Evolutionary conservation across 2,113 vertebrate genomes (phyloP).

Genomic region (Myrmophylax atrothorax): DNA sequence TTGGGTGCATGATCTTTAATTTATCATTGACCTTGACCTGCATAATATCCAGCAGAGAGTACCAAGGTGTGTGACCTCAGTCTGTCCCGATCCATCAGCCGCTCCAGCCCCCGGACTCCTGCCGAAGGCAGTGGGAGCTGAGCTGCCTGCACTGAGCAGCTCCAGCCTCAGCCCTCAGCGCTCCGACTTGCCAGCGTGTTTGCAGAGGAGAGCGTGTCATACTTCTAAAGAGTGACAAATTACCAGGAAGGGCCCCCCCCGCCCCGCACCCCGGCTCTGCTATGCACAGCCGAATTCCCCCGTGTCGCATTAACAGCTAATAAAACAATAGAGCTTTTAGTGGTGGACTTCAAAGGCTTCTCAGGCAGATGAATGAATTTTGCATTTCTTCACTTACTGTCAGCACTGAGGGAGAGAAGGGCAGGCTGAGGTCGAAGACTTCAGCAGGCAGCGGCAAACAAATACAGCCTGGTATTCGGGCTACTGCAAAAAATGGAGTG

Average conservation of each 20-base stretch:
- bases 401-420: slow-evolving; percentile 51
- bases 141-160: neutral
- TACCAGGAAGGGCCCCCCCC: slow-evolving; percentile 43
- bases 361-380: slow-evolving; percentile 69
- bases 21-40: neutral
- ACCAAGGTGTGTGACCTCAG: neutral
- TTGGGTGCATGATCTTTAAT: neutral
- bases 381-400: slow-evolving; percentile 65
- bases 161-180: neutral
- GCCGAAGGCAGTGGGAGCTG: fast-evolving
- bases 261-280: slow-evolving; percentile 13
- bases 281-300: neutral
- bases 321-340: slow-evolving; percentile 74
- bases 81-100: neutral
- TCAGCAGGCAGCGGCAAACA: slow-evolving; percentile 42
- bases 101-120: neutral
- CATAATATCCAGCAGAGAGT: fast-evolving
- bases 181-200: neutral
- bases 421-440: slow-evolving; percentile 52
- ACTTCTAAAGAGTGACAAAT: slow-evolving; percentile 61
- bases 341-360: slow-evolving; percentile 57
- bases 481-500: slow-evolving; percentile 51
- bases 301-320: slow-evolving; percentile 61
- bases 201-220: slow-evolving; percentile 13
- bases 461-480: slow-evolving; percentile 46